Base-by-base conservation (phyloP, 2,888 invertebrate species). In the Steinernema carpocapsae region DNA sequence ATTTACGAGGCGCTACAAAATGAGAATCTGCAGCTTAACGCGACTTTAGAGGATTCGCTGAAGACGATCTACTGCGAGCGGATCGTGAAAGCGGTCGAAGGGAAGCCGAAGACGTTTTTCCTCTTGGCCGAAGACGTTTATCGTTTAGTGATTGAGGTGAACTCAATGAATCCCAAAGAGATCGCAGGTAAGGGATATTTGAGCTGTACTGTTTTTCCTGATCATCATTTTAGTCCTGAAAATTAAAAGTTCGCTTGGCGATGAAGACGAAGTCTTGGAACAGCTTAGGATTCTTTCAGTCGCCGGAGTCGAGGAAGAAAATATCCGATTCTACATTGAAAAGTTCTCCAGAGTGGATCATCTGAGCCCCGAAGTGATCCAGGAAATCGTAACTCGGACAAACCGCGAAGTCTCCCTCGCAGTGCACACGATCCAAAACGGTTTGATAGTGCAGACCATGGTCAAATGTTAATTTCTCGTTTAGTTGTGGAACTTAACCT, bases 1-100 rank as follows among this genome's bases (percentile, higher is more conserved):
- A 75, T 79, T 0, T 76, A 82, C 52, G 75, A 77, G 17, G 76
- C 82, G 4, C 78, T 84, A 10, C 73, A 70, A 52, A 77, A 80
- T 48, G 80, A 79, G 14, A 56, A 74, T 19, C 78, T 84, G n/a
- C 71, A 73, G 19, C 72, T 83, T 52, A 45, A 73, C 26, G 32
- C 22, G 37, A 24, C 51, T 24, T 43, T 74, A 1, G 51, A 59
- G 43, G 51, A 71, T 17, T 26, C 70, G 37, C 51, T 46, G 70
- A 71, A 71, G 45, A 56, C 22, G 19, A 32, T 71, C n/a, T 74
- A 74, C 46, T 74, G 26, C 37, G 29, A 70, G 24, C 37, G 52
- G n/a, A 14, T 74, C 22, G 37, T 72, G 22, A 22, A n/a, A 19
- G 26, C 29, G 1, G 6, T 64, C 32, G 32, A 29, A 7, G 64